Evolutionary conservation across 2,113 vertebrate species (phyloP), one percentile per base, ranked within the genome.

Genomic region (Saguinus imperator): DNA sequence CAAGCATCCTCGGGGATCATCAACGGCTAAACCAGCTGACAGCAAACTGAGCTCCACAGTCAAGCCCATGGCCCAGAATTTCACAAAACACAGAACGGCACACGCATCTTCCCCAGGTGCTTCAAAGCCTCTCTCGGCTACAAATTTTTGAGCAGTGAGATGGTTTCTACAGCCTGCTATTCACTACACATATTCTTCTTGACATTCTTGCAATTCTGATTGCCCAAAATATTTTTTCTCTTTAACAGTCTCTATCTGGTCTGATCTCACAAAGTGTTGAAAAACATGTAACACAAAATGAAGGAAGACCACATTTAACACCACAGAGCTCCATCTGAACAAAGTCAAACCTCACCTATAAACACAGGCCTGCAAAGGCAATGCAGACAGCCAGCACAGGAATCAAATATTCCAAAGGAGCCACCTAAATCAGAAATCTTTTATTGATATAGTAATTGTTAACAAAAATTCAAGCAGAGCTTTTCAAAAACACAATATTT

Each of bases 401-500:
- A 52, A 1, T 1, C 6, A 4, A 32, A 29, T 8, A 23, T 32
- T 80, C 73, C 43, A 27, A 20, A 64, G 66, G 40, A 50, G 12
- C 40, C 35, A 52, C 23, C 68, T 55, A 50, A 84, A 27, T n/a
- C 57, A 66, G 37, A 66, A 82, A 61, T 58, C 4, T 61, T 73
- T 32, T 37, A 37, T 18, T 70, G 43, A 52, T 20, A n/a, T 6
- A 45, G 55, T 66, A 21, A 89, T 55, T 52, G 61, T 40, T 16
- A 45, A 89, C 68, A 70, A 82, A 91, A 94, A 72, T 20, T 9
- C 21, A 68, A 72, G 13, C 11, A 37, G 27, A 76, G 23, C 35
- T 80, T 76, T 76, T 95, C 85, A 84, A 86, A 82, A 88, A 52
- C 37, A 58, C 83, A 70, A 27, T 45, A 4, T 29, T 84, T 37